Base-by-base conservation (phyloP, 2,113 vertebrate species). In the Carassius gibelio region DNA sequence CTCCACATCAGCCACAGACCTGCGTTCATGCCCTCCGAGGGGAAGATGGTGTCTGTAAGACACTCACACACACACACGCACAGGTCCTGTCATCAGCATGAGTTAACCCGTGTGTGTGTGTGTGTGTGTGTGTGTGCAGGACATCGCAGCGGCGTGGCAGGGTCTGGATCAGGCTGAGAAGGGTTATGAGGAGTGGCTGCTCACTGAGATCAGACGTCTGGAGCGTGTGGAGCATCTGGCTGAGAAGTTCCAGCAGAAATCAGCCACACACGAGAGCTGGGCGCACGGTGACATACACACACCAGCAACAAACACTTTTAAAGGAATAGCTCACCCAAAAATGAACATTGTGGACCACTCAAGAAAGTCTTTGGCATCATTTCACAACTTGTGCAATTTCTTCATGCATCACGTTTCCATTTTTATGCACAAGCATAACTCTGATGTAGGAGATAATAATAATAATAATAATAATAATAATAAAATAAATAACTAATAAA, bases 11-110 rank as follows among this genome's bases (percentile, higher is more conserved):
- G 98, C 93, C 99, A 98, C 91, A 94, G 98, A 3, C 98, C 98
- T 0, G 97, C 97, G 81, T 99, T 98, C 91, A 99, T 99, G 98
- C 98, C 98, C 75, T 99, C 98, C 0, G 98, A 99, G 90, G 98
- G 98, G 68, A 99, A 99, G 94, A 96, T 99, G 97, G 98, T 99
- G 90, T 99, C 98, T 89, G 98, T 99, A 93, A 95, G 92, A 75
- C 3, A 4, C 6, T 55, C 68, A 66, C 64, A 5, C 81, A 21
- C 2, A 66, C 62, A 15, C 62, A 8, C 30, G 26, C 48, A 21
- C 17, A 45, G 42, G 5, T 38, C 42, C 42, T 45, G 42, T 9
- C 42, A 45, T 45, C 8, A 45, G 38, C 38, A 7, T 42, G 38
- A 42, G 38, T 42, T 42, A 42, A 42, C 42, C 42, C 8, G 42